Percentiles rank a stretch among this genome's conserved stretches.
Evolutionary conservation across 1,140 invertebrate species (phyloP).

Genomic region (Nephila pilipes): DNA sequence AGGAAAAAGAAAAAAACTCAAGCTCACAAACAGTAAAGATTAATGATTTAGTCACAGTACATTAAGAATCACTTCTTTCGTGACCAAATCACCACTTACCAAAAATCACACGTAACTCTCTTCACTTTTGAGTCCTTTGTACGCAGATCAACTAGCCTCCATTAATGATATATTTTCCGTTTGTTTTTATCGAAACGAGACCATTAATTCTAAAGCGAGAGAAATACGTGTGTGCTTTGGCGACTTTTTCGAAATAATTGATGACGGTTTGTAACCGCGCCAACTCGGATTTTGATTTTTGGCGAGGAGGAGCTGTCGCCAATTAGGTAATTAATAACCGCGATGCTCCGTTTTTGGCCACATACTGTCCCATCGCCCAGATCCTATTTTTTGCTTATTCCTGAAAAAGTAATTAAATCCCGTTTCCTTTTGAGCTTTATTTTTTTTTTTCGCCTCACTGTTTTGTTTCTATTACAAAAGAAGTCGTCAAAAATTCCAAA

Average conservation of each 20-base stretch:
- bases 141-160: not conserved
- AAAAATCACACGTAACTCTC: conserved; percentile 10
- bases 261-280: conserved; percentile 26
- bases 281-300: conserved; percentile 35
- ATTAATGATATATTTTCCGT: conserved; percentile 42
- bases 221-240: not conserved
- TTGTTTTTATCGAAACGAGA: conserved; percentile 40
- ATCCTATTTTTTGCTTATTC: not conserved
- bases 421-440: not conserved
- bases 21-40: not conserved
- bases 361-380: not conserved
- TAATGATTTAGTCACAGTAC: conserved; percentile 44
- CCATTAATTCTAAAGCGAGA: conserved; percentile 42
- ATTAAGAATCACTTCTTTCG: conserved; percentile 8
- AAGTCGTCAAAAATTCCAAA: not conserved
- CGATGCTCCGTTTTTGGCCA: not conserved
- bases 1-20: not conserved
- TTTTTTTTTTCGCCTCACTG: not conserved
- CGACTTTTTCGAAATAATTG: conserved; percentile 34
- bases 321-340: conserved; percentile 49
- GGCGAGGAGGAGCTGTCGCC: conserved; percentile 20
- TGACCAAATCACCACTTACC: conserved; percentile 33
- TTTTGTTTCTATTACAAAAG: not conserved
- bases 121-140: not conserved
- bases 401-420: not conserved